Percentiles rank a stretch among this genome's conserved stretches.
These are phyloP conservation scores for Erpobdella octoculata DNA, from an alignment of 2,888 invertebrate species.

Conservation along the genomic window DNA sequence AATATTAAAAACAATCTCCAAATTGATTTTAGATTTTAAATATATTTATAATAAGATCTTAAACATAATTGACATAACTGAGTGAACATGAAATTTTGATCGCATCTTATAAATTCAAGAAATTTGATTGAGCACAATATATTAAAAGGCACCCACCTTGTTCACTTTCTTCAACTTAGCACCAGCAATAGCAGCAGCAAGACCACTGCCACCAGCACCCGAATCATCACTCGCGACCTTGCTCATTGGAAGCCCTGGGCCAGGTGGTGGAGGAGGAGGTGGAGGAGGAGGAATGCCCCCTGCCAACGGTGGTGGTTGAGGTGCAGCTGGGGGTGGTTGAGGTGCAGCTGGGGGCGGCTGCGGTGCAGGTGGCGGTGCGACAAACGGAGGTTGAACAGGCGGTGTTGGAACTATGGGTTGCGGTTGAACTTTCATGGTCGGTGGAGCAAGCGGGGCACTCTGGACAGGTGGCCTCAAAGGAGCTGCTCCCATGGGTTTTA, in stretches of 20 bases:
- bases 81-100: too few relatives aligned
- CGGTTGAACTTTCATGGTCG: background rate
- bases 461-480: conserved; percentile 1
- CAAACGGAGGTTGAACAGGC: background rate
- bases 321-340: background rate
- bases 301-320: background rate
- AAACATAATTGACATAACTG: too few relatives aligned
- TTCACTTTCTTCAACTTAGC: conserved; percentile 27
- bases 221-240: background rate
- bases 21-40: too few relatives aligned
- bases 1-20: too few relatives aligned
- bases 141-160: background rate
- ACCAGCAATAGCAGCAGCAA: conserved; percentile 28
- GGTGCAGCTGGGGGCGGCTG: background rate
- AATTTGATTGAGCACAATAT: background rate
- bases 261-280: conserved; percentile 22
- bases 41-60: too few relatives aligned
- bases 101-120: background rate
- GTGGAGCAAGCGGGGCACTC: conserved; percentile 17
- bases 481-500: background rate
- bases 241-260: background rate
- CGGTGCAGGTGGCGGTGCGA: background rate
- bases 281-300: conserved; percentile 12
- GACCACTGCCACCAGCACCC: background rate
- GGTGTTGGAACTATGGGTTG: background rate